These are phyloP conservation scores for Megaceryle torquata DNA, from an alignment of 2,113 vertebrate species.

Conservation along the genomic window DNA sequence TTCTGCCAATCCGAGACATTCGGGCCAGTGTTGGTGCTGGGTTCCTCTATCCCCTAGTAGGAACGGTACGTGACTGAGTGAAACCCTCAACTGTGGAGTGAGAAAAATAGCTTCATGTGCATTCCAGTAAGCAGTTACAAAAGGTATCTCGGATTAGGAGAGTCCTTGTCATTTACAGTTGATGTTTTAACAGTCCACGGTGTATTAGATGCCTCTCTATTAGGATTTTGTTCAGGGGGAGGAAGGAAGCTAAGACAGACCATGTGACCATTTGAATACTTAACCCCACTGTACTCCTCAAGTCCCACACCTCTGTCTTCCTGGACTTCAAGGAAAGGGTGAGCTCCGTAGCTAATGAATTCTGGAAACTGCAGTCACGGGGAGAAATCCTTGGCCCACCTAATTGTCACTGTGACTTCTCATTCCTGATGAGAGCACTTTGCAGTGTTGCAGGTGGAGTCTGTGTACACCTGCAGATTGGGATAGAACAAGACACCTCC, in stretches of 20 bases:
- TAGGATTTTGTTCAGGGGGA: background rate
- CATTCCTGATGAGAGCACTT: background rate
- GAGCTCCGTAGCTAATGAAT: background rate
- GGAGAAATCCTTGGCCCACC: background rate
- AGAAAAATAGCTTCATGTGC: background rate
- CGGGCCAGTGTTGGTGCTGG: slow-evolving; percentile 93
- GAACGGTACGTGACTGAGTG: slow-evolving; percentile 80
- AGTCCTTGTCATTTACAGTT: background rate
- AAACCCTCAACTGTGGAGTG: background rate
- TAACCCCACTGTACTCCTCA: background rate
- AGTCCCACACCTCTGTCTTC: background rate
- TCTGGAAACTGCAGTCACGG: background rate
- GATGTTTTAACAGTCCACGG: background rate
- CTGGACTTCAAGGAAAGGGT: background rate
- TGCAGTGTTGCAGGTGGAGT: background rate
- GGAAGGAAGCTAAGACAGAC: background rate
- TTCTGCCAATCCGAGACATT: slow-evolving; percentile 93
- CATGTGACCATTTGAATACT: background rate
- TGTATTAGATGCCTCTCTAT: background rate
- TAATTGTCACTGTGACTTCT: background rate
- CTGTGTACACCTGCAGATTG: background rate
- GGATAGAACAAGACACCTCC: background rate
- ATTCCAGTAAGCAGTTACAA: background rate
- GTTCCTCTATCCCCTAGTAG: slow-evolving; percentile 93
- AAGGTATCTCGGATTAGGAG: background rate